A percentile compares a stretch with the other conserved stretches of the same genome.
Conservation (phyloP, 2,888 invertebrate genomes). For the Athalia circularis region DNA sequence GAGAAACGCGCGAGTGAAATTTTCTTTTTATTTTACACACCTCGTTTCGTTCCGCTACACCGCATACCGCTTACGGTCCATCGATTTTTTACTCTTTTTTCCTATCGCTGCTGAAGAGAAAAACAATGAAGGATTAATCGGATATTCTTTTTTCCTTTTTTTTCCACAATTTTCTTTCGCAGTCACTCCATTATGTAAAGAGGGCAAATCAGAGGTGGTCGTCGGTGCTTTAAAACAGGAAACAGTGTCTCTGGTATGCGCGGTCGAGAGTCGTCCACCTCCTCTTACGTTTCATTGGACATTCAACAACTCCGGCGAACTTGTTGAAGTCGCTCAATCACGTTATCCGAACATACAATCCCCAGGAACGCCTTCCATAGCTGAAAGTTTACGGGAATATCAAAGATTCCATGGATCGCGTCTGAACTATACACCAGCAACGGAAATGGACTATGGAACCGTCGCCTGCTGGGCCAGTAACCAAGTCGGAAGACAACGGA, state of each 20-base stretch:
- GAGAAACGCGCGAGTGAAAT: constrained; percentile 19
- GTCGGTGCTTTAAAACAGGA: constrained; percentile 90
- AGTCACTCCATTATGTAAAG: constrained; percentile 69
- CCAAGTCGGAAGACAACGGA: constrained; percentile 87
- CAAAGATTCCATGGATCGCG: constrained; percentile 78
- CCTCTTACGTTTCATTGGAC: constrained; percentile 92
- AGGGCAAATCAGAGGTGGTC: constrained; percentile 87
- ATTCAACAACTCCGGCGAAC: constrained; percentile 93
- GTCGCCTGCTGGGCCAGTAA: constrained; percentile 91
- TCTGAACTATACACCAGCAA: constrained; percentile 89
- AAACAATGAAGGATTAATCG: background rate
- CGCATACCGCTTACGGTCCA: background rate
- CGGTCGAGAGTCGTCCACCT: constrained; percentile 92
- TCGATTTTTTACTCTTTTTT: background rate
- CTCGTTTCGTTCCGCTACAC: background rate
- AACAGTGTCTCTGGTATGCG: constrained; percentile 89
- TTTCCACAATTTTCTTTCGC: constrained; percentile 38
- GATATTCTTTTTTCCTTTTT: background rate
- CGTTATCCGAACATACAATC: constrained; percentile 71
- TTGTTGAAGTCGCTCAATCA: constrained; percentile 84
- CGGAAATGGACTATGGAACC: constrained; percentile 93
- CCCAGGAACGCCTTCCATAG: constrained; percentile 64
- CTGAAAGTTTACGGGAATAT: constrained; percentile 67
- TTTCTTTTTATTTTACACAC: background rate
- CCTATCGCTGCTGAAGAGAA: background rate